Evolutionary conservation across 2,113 vertebrate species (phyloP).

Genomic region (Poecilia latipinna): DNA sequence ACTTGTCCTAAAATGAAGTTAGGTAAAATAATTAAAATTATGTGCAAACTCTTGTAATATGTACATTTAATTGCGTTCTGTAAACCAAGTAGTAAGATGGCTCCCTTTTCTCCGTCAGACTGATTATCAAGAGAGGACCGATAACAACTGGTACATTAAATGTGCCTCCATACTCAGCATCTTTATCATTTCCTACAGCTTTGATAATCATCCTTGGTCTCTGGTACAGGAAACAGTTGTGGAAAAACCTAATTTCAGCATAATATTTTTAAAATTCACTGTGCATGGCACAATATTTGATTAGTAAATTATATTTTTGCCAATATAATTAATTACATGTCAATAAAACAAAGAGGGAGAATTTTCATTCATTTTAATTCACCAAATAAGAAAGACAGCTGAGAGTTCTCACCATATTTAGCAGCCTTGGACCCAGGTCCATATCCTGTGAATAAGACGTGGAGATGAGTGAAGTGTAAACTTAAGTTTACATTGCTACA

Average conservation of each 20-base stretch:
- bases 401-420: constrained; percentile 70
- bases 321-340: not conserved
- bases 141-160: no score
- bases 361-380: not conserved
- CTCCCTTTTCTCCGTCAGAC: no score
- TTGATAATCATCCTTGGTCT: not conserved
- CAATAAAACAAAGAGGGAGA: not conserved
- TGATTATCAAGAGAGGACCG: no score
- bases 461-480: not conserved
- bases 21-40: no score
- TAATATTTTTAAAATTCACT: not conserved
- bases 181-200: not conserved
- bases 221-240: not conserved
- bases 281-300: not conserved
- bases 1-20: no score
- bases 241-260: not conserved
- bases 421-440: constrained; percentile 66
- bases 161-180: not conserved
- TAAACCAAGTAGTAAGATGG: no score
- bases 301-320: not conserved
- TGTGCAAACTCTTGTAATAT: no score
- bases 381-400: not conserved
- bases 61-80: no score
- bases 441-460: constrained; percentile 43
- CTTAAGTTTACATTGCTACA: not conserved